Evolutionary conservation across 1,140 invertebrate genomes (phyloP).

Genomic region (Drosophila orena): DNA sequence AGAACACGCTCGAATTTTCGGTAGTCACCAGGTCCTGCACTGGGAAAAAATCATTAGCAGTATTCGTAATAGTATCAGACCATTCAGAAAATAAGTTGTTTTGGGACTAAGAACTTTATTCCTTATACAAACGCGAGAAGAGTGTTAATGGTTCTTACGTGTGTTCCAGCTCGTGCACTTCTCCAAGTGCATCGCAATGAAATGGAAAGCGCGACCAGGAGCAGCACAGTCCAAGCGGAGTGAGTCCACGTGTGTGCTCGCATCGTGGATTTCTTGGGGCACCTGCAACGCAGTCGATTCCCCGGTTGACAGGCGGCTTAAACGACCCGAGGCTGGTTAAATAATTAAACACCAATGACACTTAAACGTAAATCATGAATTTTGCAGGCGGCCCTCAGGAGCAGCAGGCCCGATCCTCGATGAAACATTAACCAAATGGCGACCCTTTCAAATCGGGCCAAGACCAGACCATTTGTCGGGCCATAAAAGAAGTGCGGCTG

Average conservation of each 20-base stretch:
- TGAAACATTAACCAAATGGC: constrained; percentile 70
- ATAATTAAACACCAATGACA: constrained; percentile 83
- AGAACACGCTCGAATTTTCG: constrained; percentile 66
- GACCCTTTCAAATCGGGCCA: constrained; percentile 50
- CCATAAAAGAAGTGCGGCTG: constrained; percentile 46
- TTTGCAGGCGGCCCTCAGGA: constrained; percentile 56
- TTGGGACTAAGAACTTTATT: too few relatives aligned
- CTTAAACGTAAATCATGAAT: constrained; percentile 84
- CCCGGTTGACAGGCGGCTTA: constrained; percentile 52
- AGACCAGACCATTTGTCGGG: constrained; percentile 39
- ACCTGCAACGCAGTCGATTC: constrained; percentile 32
- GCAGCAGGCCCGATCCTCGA: constrained; percentile 46
- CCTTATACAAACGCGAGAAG: too few relatives aligned
- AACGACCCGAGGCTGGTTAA: constrained; percentile 68
- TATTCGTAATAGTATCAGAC: too few relatives aligned
- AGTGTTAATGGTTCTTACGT: too few relatives aligned
- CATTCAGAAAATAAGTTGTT: too few relatives aligned
- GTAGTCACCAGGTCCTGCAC: constrained; percentile 8
- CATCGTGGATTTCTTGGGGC: constrained; percentile 29
- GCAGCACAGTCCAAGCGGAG: background rate
- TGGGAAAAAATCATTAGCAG: background rate
- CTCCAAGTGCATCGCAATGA: constrained; percentile 26
- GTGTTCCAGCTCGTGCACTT: background rate
- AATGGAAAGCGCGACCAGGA: constrained; percentile 67
- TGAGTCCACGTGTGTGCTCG: constrained; percentile 4